phyloP scores from a whole-genome alignment of 2,888 invertebrate species.

The Thera britannica region DNA sequence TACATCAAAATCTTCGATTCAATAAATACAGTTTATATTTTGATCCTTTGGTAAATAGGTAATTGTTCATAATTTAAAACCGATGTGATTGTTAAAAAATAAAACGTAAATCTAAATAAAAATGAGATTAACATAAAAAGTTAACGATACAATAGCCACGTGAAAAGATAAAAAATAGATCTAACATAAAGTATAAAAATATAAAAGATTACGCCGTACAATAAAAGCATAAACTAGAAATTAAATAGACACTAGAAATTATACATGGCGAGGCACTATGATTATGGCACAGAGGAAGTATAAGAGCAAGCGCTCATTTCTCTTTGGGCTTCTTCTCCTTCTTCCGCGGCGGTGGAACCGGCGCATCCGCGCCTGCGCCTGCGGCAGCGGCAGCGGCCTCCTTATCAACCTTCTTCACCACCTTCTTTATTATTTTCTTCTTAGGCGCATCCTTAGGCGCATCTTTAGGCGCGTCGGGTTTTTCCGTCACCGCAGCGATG shows the following conservation, averaged over 20 bases:
- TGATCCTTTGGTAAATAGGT: constrained; percentile 66
- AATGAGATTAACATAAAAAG: constrained; percentile 63
- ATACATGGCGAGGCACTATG: constrained; percentile 66
- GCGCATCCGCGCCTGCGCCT: constrained; percentile 63
- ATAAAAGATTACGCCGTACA: constrained; percentile 69
- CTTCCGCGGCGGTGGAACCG: constrained; percentile 83
- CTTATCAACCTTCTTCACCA: constrained; percentile 79
- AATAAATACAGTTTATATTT: constrained; percentile 76
- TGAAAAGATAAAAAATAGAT: constrained; percentile 55
- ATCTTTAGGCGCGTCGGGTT: constrained; percentile 40
- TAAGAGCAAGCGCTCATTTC: constrained; percentile 68
- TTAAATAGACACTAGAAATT: constrained; percentile 63
- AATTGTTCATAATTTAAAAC: constrained; percentile 53
- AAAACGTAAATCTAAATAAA: constrained; percentile 53
- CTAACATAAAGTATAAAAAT: constrained; percentile 56
- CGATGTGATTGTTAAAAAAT: constrained; percentile 57
- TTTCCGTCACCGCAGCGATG: constrained; percentile 53
- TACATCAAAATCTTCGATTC: constrained; percentile 67
- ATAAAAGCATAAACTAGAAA: constrained; percentile 71
- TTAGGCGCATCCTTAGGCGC: constrained; percentile 58
- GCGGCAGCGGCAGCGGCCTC: constrained; percentile 48
- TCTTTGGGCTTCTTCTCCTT: constrained; percentile 84
- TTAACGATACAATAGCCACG: constrained; percentile 63
- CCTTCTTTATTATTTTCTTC: constrained; percentile 76
- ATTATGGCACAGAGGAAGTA: constrained; percentile 81